A percentile compares a stretch with the other conserved stretches of the same genome.
Conservation (phyloP, 2,797 vertebrate genomes). For the Hafferia zeledoni region DNA sequence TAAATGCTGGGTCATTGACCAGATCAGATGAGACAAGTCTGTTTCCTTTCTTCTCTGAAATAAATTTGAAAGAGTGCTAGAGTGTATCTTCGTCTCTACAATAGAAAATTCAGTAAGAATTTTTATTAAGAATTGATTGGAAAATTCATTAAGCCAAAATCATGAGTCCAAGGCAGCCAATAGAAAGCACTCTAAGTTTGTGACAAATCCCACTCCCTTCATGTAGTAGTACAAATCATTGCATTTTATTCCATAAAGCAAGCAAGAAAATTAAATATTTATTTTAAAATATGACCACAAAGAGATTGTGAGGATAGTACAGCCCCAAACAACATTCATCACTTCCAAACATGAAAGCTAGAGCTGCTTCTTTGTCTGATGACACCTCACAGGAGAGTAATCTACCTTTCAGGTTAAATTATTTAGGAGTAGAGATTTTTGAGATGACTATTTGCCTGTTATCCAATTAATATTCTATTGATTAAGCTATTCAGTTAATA, state of each 20-base stretch:
- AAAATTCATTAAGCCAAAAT: not conserved
- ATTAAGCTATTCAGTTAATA: slow-evolving; percentile 16
- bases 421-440: not conserved
- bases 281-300: not conserved
- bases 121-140: not conserved
- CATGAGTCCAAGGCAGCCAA: not conserved
- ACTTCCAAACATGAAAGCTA: not conserved
- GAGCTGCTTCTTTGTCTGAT: not conserved
- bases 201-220: not conserved
- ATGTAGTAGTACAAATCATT: not conserved
- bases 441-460: not conserved
- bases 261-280: not conserved
- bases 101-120: not conserved
- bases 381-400: not conserved
- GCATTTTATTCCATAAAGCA: not conserved
- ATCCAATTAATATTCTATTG: slow-evolving; percentile 1
- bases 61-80: not conserved
- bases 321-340: not conserved
- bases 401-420: not conserved
- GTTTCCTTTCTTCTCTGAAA: not conserved
- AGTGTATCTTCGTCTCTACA: not conserved
- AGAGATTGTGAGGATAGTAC: not conserved
- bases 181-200: not conserved
- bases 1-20: not conserved
- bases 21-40: not conserved